Conservation (phyloP, 1,140 invertebrate species). For the Dysdera silvatica region DNA sequence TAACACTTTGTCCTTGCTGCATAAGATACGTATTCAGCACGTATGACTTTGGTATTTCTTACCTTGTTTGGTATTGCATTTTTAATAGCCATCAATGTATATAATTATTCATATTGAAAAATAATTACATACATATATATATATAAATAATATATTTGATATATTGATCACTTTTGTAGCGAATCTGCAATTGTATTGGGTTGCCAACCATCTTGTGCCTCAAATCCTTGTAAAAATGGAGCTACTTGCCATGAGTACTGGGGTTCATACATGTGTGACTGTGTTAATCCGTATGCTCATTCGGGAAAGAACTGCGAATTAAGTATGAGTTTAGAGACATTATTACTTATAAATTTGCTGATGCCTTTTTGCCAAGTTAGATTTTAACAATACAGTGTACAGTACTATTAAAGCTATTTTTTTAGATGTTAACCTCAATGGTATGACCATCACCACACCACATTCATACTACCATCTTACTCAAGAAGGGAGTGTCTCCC, state of each 20-base stretch:
- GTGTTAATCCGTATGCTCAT: slow-evolving; percentile 80
- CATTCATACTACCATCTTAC: slow-evolving; percentile 69
- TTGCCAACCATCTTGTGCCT: slow-evolving; percentile 85
- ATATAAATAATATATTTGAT: neutral
- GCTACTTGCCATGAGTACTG: slow-evolving; percentile 83
- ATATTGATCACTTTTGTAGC: slow-evolving; percentile 21
- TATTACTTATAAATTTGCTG: too few relatives aligned
- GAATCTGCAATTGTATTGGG: slow-evolving; percentile 61
- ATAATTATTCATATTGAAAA: neutral
- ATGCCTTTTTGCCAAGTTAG: too few relatives aligned
- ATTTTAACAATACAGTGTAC: too few relatives aligned
- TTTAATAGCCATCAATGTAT: neutral
- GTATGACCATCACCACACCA: slow-evolving; percentile 73
- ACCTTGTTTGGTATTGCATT: neutral
- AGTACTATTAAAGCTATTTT: slow-evolving; percentile 36
- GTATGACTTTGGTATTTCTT: neutral
- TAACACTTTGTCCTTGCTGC: too few relatives aligned
- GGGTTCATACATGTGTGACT: slow-evolving; percentile 74
- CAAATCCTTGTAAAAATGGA: slow-evolving; percentile 84
- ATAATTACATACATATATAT: neutral
- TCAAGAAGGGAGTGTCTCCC: slow-evolving; percentile 50
- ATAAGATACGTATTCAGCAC: too few relatives aligned
- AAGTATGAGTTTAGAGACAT: slow-evolving; percentile 55
- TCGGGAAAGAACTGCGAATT: slow-evolving; percentile 78
- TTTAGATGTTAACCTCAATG: slow-evolving; percentile 81